phyloP scores from a whole-genome alignment of 2,888 invertebrate species.

The Folsomia candida region DNA sequence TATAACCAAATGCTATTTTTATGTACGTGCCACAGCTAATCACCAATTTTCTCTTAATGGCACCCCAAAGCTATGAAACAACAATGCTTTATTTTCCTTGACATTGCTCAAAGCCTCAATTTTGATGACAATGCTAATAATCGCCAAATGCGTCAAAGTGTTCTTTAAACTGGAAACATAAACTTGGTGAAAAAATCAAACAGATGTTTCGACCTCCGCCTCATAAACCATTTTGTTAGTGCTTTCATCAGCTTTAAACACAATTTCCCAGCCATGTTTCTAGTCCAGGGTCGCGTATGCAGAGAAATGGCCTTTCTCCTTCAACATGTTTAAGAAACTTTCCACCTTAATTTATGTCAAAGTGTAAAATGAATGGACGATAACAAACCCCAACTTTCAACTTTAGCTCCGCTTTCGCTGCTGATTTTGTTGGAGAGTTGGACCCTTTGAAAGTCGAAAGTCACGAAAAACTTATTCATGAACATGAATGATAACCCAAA shows the following conservation, averaged over 20 bases:
- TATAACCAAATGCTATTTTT: slow-evolving; percentile 11
- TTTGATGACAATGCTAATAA: neutral
- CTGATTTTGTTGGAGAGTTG: too few relatives aligned
- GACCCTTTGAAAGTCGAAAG: neutral
- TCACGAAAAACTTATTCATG: neutral
- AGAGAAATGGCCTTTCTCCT: too few relatives aligned
- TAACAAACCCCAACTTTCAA: too few relatives aligned
- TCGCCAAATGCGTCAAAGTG: neutral
- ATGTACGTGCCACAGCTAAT: slow-evolving; percentile 10
- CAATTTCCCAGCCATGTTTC: too few relatives aligned
- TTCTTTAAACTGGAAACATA: neutral
- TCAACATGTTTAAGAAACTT: too few relatives aligned
- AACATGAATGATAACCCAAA: slow-evolving; percentile 1
- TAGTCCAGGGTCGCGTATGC: too few relatives aligned
- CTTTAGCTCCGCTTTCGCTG: too few relatives aligned
- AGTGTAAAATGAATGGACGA: too few relatives aligned
- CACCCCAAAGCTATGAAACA: slow-evolving; percentile 5
- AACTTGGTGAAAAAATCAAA: neutral
- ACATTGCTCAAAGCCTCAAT: neutral
- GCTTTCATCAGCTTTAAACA: too few relatives aligned
- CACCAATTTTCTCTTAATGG: slow-evolving; percentile 7
- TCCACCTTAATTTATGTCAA: too few relatives aligned
- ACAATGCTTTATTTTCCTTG: neutral
- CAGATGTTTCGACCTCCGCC: too few relatives aligned
- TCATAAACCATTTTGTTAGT: too few relatives aligned